Conservation (phyloP, 2,888 invertebrate genomes). For the Acanthopleura granulata region DNA sequence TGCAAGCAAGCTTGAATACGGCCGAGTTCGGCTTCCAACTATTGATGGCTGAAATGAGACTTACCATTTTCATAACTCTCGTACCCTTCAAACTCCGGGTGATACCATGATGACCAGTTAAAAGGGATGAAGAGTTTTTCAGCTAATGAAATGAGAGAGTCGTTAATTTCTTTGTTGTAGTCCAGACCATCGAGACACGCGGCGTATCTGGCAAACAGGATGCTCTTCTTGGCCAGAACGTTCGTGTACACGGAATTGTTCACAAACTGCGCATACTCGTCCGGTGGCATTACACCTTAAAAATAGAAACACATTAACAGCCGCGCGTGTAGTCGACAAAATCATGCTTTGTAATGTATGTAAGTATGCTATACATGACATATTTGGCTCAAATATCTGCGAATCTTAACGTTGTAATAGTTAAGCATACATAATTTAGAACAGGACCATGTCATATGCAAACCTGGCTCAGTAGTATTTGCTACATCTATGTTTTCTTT, state of each 20-base stretch:
- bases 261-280: conserved; percentile 36
- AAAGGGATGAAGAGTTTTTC: conserved; percentile 40
- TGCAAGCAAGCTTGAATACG: too few relatives aligned
- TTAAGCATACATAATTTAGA: too few relatives aligned
- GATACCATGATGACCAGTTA: conserved; percentile 51
- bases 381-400: too few relatives aligned
- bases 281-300: conserved; percentile 54
- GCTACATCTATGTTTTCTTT: too few relatives aligned
- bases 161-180: neutral
- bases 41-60: neutral
- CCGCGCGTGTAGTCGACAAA: too few relatives aligned
- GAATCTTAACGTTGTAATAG: too few relatives aligned
- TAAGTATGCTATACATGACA: too few relatives aligned
- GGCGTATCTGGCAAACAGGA: conserved; percentile 31
- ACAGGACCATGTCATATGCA: too few relatives aligned
- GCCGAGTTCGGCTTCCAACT: too few relatives aligned
- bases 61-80: conserved; percentile 17
- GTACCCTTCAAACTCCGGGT: conserved; percentile 66
- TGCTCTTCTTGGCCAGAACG: conserved; percentile 28
- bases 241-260: conserved; percentile 42
- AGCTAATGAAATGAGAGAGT: conserved; percentile 21
- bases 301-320: conserved; percentile 4
- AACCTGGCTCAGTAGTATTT: too few relatives aligned
- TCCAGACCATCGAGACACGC: conserved; percentile 27
- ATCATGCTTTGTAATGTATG: too few relatives aligned